These are phyloP conservation scores for Radopholus similis DNA, from an alignment of 1,140 invertebrate species.

Conservation along the genomic window DNA sequence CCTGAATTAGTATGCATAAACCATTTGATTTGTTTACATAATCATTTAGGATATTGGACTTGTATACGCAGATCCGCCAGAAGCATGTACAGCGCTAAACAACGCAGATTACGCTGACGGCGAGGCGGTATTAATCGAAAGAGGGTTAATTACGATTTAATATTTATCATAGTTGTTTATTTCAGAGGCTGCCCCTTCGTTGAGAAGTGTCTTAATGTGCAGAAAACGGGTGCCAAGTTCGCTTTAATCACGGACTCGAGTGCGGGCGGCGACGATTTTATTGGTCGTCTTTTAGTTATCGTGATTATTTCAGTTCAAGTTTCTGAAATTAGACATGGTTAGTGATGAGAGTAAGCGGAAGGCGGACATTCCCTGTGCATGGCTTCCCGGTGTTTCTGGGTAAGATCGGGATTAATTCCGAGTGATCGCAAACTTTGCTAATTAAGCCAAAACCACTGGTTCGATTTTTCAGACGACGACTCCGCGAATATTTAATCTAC, in stretches of 20 bases:
- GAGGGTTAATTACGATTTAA: slow-evolving; percentile 49
- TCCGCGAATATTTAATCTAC: slow-evolving; percentile 46
- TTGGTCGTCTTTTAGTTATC: slow-evolving; percentile 18
- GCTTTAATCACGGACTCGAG: slow-evolving; percentile 47
- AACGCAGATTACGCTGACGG: slow-evolving; percentile 26
- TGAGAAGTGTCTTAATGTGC: slow-evolving; percentile 47
- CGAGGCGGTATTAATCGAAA: slow-evolving; percentile 46
- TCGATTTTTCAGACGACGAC: slow-evolving; percentile 36
- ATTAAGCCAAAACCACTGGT: slow-evolving; percentile 1
- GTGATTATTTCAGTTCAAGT: background rate
- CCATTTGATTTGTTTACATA: background rate
- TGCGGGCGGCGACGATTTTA: slow-evolving; percentile 47
- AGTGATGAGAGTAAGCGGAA: slow-evolving; percentile 36
- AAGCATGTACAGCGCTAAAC: slow-evolving; percentile 41
- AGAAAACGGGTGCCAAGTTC: slow-evolving; percentile 42
- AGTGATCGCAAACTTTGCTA: slow-evolving; percentile 14
- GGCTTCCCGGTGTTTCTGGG: slow-evolving; percentile 49
- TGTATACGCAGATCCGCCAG: slow-evolving; percentile 42
- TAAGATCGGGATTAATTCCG: slow-evolving; percentile 15
- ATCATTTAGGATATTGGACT: slow-evolving; percentile 19
- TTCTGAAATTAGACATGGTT: slow-evolving; percentile 37
- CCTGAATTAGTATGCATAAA: background rate
- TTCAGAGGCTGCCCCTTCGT: slow-evolving; percentile 52
- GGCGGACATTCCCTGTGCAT: slow-evolving; percentile 43
- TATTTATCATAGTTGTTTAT: too few species aligned